Percentiles rank a stretch among this genome's conserved stretches.
These are phyloP conservation scores for Notechis scutatus DNA, from an alignment of 2,113 vertebrate species.

Conservation along the genomic window DNA sequence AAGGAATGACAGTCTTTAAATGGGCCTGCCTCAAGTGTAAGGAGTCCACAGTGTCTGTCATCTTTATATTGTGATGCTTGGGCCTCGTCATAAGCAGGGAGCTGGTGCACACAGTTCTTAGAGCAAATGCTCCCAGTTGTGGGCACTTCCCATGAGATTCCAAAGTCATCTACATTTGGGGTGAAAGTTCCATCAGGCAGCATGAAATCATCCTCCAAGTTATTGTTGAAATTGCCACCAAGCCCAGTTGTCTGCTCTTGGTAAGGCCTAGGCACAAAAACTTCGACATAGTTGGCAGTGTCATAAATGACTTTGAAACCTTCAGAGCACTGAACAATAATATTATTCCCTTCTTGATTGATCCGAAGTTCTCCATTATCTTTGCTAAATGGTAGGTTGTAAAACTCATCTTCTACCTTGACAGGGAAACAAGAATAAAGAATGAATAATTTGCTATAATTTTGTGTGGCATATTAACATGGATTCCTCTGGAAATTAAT, in stretches of 20 bases:
- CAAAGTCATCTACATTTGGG: slow-evolving; percentile 23
- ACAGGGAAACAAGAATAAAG: not conserved
- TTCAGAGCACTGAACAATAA: slow-evolving; percentile 61
- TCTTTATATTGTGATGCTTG: not conserved
- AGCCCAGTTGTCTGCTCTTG: slow-evolving; percentile 28
- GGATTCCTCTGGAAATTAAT: not conserved
- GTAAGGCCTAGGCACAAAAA: slow-evolving; percentile 49
- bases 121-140: not conserved
- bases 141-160: slow-evolving; percentile 36
- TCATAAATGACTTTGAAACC: slow-evolving; percentile 69
- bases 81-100: not conserved
- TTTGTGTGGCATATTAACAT: not conserved
- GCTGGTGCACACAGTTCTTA: slow-evolving; percentile 17
- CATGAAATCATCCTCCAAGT: slow-evolving; percentile 39
- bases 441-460: not conserved
- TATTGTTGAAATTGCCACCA: slow-evolving; percentile 54
- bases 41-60: slow-evolving; percentile 15
- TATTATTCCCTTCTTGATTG: slow-evolving; percentile 65
- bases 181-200: not conserved
- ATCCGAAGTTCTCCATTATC: slow-evolving; percentile 29
- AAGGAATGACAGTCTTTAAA: slow-evolving; percentile 52
- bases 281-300: slow-evolving; percentile 60
- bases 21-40: slow-evolving; percentile 36
- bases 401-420: slow-evolving; percentile 50
- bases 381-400: slow-evolving; percentile 28